Evolutionary conservation across 2,797 vertebrate genomes (phyloP).

Genomic region (Chelonia mydas): DNA sequence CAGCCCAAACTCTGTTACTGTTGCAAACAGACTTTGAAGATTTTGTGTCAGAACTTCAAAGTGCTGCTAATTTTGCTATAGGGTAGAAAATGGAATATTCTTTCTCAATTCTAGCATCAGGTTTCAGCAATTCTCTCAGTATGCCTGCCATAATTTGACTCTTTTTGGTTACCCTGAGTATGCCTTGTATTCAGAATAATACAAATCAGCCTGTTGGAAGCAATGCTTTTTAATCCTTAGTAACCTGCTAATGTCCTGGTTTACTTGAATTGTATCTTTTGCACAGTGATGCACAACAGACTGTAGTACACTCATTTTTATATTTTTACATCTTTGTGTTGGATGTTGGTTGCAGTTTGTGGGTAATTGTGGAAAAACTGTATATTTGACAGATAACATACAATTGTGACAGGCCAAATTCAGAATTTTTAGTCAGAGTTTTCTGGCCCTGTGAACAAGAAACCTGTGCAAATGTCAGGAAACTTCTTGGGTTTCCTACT

Average conservation of each 20-base stretch:
- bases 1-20: slow-evolving; percentile 39
- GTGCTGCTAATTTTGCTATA: slow-evolving; percentile 70
- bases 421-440: slow-evolving; percentile 43
- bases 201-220: not conserved
- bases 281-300: not conserved
- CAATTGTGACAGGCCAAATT: slow-evolving; percentile 45
- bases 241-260: not conserved
- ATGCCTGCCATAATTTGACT: not conserved
- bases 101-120: slow-evolving; percentile 62
- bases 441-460: slow-evolving; percentile 32
- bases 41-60: slow-evolving; percentile 71
- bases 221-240: not conserved
- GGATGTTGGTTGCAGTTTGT: not conserved
- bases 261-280: slow-evolving; percentile 8
- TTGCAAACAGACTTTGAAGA: slow-evolving; percentile 73
- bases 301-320: not conserved
- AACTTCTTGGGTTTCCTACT: slow-evolving; percentile 40
- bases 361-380: slow-evolving; percentile 2
- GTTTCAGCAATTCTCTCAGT: slow-evolving; percentile 59
- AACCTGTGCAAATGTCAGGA: slow-evolving; percentile 3
- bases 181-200: slow-evolving; percentile 13
- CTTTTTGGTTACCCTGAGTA: slow-evolving; percentile 9
- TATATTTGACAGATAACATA: not conserved
- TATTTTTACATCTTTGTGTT: not conserved
- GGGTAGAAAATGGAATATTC: slow-evolving; percentile 57